Base-by-base conservation (phyloP, 2,888 invertebrate species). In the Glaucopsyche alexis region DNA sequence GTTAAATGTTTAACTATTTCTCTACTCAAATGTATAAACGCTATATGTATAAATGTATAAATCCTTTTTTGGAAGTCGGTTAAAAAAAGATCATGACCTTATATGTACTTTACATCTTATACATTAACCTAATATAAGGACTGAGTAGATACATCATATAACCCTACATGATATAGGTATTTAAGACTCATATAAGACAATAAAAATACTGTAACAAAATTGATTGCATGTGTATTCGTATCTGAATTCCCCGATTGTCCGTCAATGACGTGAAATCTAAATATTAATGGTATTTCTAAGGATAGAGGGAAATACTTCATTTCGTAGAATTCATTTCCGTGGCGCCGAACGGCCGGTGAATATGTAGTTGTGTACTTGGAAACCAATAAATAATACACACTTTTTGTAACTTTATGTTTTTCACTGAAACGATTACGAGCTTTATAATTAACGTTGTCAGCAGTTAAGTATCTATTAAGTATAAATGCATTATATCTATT, bases 301-400 rank as follows among this genome's bases (percentile, higher is more conserved):
- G 83, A 83, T 85, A 86, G 86, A 88, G 88, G 89, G 84, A 86
- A 89, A 87, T 83, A 81, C 86, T 85, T 82, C 80, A 77, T 78
- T 91, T 91, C 91, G 85, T 81, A 81, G 91, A 91, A 91, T 83
- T 84, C 86, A 85, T 89, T 89, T 86, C 84, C 80, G 80, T 81
- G 90, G 89, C 90, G 89, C 87, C 89, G 82, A 73, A 77, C 77
- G 72, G 89, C 76, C 87, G 87, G 75, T 81, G 83, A 29, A 2
- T 29, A 29, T 29, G 29, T 29, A 29, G 82, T 77, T 79, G 73
- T 76, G 83, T 88, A 85, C 87, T 77, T 79, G 84, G 86, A 87
- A 87, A 84, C 80, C 82, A 84, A 87, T 89, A 89, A 87, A 87
- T 89, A 87, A 78, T 77, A 78, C 49, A 71, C 74, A 71, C 65